Evolutionary conservation across 2,888 invertebrate genomes (phyloP).

Genomic region (Exocentrus adspersus): DNA sequence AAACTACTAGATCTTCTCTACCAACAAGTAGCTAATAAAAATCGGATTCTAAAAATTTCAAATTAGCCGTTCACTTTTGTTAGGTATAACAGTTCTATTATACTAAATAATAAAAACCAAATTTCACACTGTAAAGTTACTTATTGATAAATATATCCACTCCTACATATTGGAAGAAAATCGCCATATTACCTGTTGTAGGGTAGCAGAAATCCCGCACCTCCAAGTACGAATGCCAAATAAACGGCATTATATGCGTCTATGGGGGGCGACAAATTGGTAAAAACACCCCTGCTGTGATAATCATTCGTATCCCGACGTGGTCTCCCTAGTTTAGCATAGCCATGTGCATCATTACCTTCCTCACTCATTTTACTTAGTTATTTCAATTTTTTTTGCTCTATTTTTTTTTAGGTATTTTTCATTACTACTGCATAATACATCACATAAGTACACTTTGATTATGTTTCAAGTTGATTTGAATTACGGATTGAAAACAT

Average conservation of each 20-base stretch:
- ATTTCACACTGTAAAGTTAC: too few relatives aligned
- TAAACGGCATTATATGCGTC: constrained; percentile 79
- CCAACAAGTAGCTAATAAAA: too few relatives aligned
- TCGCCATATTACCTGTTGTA: constrained; percentile 96
- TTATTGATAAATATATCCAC: too few relatives aligned
- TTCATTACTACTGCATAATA: constrained; percentile 7
- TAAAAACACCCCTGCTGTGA: constrained; percentile 64
- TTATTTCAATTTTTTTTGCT: background rate
- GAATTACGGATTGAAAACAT: constrained; percentile 12
- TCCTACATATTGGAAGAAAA: too few relatives aligned
- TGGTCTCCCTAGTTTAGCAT: constrained; percentile 55
- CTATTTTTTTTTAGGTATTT: background rate
- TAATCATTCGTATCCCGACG: constrained; percentile 46
- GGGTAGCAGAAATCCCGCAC: constrained; percentile 89
- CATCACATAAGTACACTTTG: constrained; percentile 30
- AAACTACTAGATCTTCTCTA: too few relatives aligned
- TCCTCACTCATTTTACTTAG: constrained; percentile 51
- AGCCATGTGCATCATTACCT: constrained; percentile 55
- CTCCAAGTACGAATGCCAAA: constrained; percentile 81
- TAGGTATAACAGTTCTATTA: too few relatives aligned
- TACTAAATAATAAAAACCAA: too few relatives aligned
- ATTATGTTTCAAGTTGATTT: constrained; percentile 14
- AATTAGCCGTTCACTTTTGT: too few relatives aligned
- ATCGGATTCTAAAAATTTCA: too few relatives aligned
- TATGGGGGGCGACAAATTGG: constrained; percentile 74